These are phyloP conservation scores for Lydus trimaculatus DNA, from an alignment of 2,888 invertebrate genomes.

Conservation along the genomic window DNA sequence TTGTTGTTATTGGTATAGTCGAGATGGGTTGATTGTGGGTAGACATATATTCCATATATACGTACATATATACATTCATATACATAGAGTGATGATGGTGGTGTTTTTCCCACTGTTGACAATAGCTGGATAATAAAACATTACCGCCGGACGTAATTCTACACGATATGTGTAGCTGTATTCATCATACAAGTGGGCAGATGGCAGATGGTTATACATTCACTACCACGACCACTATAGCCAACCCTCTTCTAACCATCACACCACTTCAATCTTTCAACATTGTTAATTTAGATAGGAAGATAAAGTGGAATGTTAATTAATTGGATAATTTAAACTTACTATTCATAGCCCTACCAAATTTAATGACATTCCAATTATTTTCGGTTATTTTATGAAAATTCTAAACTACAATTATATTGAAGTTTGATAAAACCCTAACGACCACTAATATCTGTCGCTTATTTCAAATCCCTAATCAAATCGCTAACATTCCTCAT, in stretches of 20 bases:
- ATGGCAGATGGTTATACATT: conserved; percentile 14
- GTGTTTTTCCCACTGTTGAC: conserved; percentile 13
- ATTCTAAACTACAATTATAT: not conserved
- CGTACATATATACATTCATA: not conserved
- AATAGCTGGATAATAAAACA: conserved; percentile 20
- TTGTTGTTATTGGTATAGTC: conserved; percentile 3
- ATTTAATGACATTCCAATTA: not conserved
- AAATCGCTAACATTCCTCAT: not conserved
- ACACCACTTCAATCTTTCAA: conserved; percentile 4
- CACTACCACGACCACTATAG: not conserved
- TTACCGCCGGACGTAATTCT: conserved; percentile 7
- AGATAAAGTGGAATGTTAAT: not conserved
- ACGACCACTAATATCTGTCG: not conserved
- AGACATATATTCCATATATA: not conserved
- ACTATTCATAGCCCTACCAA: not conserved
- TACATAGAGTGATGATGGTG: conserved; percentile 4
- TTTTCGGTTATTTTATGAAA: not conserved
- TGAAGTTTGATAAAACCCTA: not conserved
- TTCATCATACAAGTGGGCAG: conserved; percentile 14
- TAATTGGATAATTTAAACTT: not conserved
- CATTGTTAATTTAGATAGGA: not conserved
- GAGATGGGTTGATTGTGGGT: conserved; percentile 14
- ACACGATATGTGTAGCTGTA: conserved; percentile 11
- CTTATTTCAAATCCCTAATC: not conserved
- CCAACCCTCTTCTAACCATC: not conserved